phyloP scores from a whole-genome alignment of 2,113 vertebrate species.

The Cavia aperea region DNA sequence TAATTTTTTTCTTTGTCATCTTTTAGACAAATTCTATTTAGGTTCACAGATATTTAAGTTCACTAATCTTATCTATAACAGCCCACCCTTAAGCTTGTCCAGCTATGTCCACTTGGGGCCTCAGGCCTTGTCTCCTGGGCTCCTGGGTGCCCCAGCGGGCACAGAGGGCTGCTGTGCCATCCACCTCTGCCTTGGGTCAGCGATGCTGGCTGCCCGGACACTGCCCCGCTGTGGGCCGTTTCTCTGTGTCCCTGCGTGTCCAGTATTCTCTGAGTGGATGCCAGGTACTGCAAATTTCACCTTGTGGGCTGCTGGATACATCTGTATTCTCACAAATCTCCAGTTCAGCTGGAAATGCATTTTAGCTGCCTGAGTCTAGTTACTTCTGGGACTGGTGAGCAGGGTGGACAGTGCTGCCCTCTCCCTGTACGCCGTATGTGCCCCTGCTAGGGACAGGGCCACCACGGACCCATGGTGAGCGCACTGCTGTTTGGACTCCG shows the following conservation, averaged over 20 bases:
- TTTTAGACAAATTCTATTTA: background rate
- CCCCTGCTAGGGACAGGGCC: background rate
- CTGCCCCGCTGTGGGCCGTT: background rate
- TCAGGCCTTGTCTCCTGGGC: background rate
- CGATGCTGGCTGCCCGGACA: too few relatives aligned
- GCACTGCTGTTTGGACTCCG: background rate
- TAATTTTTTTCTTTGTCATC: background rate
- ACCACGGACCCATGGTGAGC: background rate
- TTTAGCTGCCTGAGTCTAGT: background rate
- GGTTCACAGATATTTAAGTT: background rate
- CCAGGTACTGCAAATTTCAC: background rate
- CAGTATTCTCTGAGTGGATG: background rate
- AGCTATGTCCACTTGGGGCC: too few relatives aligned
- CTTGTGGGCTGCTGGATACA: background rate
- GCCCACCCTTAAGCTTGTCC: background rate
- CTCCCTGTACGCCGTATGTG: too few relatives aligned
- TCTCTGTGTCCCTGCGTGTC: background rate
- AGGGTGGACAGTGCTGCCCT: background rate
- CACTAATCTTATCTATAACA: background rate
- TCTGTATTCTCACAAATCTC: background rate
- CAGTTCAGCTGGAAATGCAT: background rate
- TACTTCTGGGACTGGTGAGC: background rate
- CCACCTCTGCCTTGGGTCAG: background rate
- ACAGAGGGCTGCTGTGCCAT: too few relatives aligned
- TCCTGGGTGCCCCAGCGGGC: too few relatives aligned